These are phyloP conservation scores for Prionace glauca DNA, from an alignment of 2,797 vertebrate genomes.

Conservation along the genomic window DNA sequence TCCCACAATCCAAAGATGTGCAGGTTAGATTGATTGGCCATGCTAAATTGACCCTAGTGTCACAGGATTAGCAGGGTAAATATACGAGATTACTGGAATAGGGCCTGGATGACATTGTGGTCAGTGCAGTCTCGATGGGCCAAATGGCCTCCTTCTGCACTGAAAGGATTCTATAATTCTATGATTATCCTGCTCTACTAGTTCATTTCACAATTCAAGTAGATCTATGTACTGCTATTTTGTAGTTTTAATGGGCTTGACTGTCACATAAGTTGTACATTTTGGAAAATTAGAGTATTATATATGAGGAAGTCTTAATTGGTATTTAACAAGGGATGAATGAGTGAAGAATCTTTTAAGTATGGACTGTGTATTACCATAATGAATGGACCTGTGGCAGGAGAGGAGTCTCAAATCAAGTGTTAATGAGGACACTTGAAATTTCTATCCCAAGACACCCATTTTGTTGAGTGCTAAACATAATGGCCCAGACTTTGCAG, in stretches of 20 bases:
- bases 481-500: neutral
- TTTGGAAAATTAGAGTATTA: neutral
- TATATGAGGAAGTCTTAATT: neutral
- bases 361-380: neutral
- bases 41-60: too few relatives aligned
- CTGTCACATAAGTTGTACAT: neutral
- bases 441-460: neutral
- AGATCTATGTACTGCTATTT: neutral
- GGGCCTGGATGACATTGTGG: too few relatives aligned
- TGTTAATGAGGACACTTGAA: neutral
- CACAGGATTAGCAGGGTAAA: too few relatives aligned
- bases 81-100: too few relatives aligned
- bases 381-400: neutral
- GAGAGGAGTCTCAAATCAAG: neutral
- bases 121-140: too few relatives aligned
- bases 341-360: neutral
- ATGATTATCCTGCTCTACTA: neutral
- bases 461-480: neutral
- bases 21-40: too few relatives aligned
- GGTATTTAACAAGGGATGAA: neutral
- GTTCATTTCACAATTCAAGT: neutral
- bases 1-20: too few relatives aligned
- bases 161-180: too few relatives aligned
- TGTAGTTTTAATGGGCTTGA: neutral
- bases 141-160: too few relatives aligned